Evolutionary conservation across 1,140 invertebrate species (phyloP).

Genomic region (Battus philenor): DNA sequence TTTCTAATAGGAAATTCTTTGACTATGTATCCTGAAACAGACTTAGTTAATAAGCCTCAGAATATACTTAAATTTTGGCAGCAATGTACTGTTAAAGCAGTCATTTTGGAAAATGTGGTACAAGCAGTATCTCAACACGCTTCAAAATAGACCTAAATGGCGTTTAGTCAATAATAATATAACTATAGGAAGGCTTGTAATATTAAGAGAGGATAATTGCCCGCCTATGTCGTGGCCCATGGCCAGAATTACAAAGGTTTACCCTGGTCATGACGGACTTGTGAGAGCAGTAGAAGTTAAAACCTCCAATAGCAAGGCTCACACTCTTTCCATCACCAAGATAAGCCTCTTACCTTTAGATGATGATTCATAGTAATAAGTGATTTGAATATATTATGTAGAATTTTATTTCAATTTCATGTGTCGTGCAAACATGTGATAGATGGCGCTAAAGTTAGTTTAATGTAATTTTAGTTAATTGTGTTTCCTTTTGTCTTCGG

Average conservation of each 20-base stretch:
- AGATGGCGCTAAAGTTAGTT: too few relatives aligned
- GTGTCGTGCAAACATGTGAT: too few relatives aligned
- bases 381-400: too few relatives aligned
- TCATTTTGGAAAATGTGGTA: constrained; percentile 36
- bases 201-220: constrained; percentile 25
- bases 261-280: constrained; percentile 31
- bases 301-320: constrained; percentile 13
- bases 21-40: constrained; percentile 10
- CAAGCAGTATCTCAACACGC: constrained; percentile 26
- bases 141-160: constrained; percentile 34
- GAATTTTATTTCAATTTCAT: too few relatives aligned
- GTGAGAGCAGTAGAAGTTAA: constrained; percentile 26
- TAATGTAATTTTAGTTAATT: too few relatives aligned
- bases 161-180: constrained; percentile 14
- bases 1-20: constrained; percentile 9
- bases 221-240: constrained; percentile 38
- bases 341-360: constrained; percentile 20
- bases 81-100: constrained; percentile 15
- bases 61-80: constrained; percentile 18
- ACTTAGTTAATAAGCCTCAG: constrained; percentile 4
- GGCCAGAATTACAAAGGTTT: constrained; percentile 26
- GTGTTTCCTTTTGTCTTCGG: too few relatives aligned
- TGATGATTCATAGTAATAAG: too few relatives aligned
- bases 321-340: constrained; percentile 10
- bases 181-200: constrained; percentile 27